Base-by-base conservation (phyloP, 2,888 invertebrate genomes). In the Tenthredo livida region DNA sequence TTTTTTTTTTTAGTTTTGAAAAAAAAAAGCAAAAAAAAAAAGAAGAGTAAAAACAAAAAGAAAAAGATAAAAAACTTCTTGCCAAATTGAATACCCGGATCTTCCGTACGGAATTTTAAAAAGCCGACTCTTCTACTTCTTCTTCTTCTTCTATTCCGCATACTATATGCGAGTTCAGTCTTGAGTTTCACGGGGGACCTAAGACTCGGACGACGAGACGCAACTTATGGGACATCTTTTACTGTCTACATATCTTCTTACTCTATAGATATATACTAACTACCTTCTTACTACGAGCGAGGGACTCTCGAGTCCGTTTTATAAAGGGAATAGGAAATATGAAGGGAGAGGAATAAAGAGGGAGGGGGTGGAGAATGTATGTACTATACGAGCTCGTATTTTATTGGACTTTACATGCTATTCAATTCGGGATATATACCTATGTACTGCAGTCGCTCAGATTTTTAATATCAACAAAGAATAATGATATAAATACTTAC, bases 61-160 rank as follows among this genome's bases (percentile, higher is more conserved):
- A 72, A 43, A 40, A 33, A 40, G 17, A 72, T n/a, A 17, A 4
- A 54, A 77, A 77, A 80, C 58, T 61, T 80, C 61, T 21, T 50
- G 80, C 80, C 61, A 61, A 80, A 80, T 80, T 80, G 80, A 80
- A 80, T 80, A 61, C 80, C 80, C 61, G 80, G 80, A 58, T 21
- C 9, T 61, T 2, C 17, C 80, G n/a, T 21, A 17, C 61, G 37
- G 80, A 80, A 80, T 80, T 80, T 80, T 80, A 80, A 80, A 21
- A 61, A 80, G 80, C 54, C 77, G 17, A 77, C 77, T 77, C 70
- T 10, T 25, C 61, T 21, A 10, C 40, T 33, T 37, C 37, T 15
- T 33, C 70, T 33, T 33, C 29, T 29, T 29, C 29, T 29, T 29
- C 9, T 29, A 1, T 29, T 29, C 9, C n/a, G 5, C 40, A 9